phyloP scores from a whole-genome alignment of 2,888 invertebrate genomes.

The Orchesellides sinensis region DNA sequence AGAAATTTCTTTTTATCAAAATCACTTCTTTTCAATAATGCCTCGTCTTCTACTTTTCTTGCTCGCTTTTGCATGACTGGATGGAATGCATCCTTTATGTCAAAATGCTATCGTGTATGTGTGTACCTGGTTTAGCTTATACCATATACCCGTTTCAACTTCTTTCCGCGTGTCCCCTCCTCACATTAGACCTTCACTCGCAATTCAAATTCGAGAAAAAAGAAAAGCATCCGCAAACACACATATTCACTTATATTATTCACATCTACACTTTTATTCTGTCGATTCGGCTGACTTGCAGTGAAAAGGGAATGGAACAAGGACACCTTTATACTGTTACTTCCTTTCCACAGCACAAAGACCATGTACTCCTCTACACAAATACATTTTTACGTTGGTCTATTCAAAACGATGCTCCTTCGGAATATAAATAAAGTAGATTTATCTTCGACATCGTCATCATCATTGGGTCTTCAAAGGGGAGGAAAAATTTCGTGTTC shows the following conservation, averaged over 20 bases:
- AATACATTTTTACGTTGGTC: not conserved
- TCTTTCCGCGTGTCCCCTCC: not conserved
- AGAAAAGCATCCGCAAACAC: no score
- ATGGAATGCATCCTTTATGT: slow-evolving; percentile 38
- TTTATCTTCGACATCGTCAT: not conserved
- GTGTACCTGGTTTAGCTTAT: not conserved
- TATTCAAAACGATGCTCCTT: not conserved
- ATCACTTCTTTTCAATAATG: slow-evolving; percentile 50
- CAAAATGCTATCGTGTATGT: not conserved
- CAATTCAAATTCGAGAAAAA: no score
- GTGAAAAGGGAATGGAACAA: not conserved
- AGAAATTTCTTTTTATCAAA: slow-evolving; percentile 31
- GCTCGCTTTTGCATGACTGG: slow-evolving; percentile 6
- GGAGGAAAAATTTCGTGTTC: not conserved
- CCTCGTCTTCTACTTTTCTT: not conserved
- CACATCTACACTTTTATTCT: not conserved
- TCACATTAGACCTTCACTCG: not conserved
- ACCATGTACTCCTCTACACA: not conserved
- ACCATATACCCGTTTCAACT: not conserved
- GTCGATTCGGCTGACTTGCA: not conserved
- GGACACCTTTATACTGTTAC: not conserved
- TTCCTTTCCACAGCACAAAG: not conserved
- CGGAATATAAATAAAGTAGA: slow-evolving; percentile 9
- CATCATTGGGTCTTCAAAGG: not conserved
- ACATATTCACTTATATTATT: not conserved